These are phyloP conservation scores for Cromileptes altivelis DNA, from an alignment of 2,113 vertebrate species.

Conservation along the genomic window DNA sequence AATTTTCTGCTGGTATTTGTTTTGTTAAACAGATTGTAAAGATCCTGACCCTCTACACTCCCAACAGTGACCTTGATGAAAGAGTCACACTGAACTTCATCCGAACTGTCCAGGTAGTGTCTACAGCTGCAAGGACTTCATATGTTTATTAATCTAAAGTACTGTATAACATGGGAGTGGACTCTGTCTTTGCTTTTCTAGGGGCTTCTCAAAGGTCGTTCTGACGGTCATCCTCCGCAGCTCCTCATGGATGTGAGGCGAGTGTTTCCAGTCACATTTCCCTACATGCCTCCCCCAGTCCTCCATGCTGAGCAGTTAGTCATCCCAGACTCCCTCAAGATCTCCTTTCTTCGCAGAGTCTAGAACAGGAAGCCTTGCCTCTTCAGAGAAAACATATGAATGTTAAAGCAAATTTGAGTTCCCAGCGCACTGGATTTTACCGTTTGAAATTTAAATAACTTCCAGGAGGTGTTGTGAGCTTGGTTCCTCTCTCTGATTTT, in stretches of 20 bases:
- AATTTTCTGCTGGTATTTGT: neutral
- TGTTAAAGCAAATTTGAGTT: conserved; percentile 2
- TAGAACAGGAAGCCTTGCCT: conserved; percentile 45
- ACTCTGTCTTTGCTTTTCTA: conserved; percentile 38
- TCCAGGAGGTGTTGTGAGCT: neutral
- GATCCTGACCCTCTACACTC: conserved; percentile 83
- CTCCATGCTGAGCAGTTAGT: conserved; percentile 74
- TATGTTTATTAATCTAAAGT: neutral
- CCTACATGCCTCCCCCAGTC: conserved; percentile 35
- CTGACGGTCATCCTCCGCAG: conserved; percentile 71
- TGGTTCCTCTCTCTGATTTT: neutral
- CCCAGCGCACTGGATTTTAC: neutral
- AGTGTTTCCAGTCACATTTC: conserved; percentile 86
- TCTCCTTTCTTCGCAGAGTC: conserved; percentile 80
- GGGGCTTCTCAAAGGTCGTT: conserved; percentile 78
- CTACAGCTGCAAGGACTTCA: neutral
- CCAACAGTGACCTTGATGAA: conserved; percentile 81
- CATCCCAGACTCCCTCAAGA: conserved; percentile 81
- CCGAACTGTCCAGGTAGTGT: conserved; percentile 81
- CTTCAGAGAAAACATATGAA: conserved; percentile 1
- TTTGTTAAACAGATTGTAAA: conserved; percentile 82
- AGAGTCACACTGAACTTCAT: conserved; percentile 83
- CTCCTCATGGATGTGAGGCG: conserved; percentile 82
- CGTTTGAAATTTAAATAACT: conserved; percentile 15
- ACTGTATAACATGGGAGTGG: neutral